Evolutionary conservation across 2,797 vertebrate species (phyloP).

Genomic region (Xiphophorus birchmanni): DNA sequence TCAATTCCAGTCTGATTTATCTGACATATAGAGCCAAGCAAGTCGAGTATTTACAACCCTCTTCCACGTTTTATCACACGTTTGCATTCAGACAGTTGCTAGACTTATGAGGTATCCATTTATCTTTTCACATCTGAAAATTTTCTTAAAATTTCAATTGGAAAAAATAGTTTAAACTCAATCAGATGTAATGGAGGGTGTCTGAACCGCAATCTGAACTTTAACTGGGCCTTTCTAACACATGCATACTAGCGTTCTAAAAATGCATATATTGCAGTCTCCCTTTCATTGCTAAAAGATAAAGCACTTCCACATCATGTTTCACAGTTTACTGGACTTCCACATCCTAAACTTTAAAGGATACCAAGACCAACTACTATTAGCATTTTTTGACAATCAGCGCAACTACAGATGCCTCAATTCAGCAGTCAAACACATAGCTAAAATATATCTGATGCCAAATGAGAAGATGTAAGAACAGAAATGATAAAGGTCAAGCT

Average conservation of each 20-base stretch:
- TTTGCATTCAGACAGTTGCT: not conserved
- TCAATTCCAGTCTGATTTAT: conserved; percentile 3
- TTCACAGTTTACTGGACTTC: not conserved
- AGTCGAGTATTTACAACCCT: not conserved
- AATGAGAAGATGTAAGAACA: not conserved
- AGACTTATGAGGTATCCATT: not conserved
- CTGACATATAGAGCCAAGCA: not conserved
- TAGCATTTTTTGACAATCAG: not conserved
- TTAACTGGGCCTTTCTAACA: not conserved
- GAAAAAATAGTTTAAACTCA: not conserved
- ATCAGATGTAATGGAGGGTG: not conserved
- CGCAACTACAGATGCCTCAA: not conserved
- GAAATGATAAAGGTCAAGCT: not conserved
- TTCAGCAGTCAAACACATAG: too few relatives aligned
- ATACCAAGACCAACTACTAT: not conserved
- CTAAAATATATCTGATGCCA: not conserved
- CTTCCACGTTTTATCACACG: not conserved
- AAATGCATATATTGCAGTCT: not conserved
- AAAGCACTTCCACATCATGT: not conserved
- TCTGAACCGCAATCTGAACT: not conserved
- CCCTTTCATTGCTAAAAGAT: not conserved
- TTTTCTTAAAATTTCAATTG: not conserved
- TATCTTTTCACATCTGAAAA: not conserved
- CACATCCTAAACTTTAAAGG: not conserved
- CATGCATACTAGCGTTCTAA: not conserved